Evolutionary conservation across 2,888 invertebrate genomes (phyloP), one percentile per base, ranked within the genome.

Genomic region (Amiota mariae): DNA sequence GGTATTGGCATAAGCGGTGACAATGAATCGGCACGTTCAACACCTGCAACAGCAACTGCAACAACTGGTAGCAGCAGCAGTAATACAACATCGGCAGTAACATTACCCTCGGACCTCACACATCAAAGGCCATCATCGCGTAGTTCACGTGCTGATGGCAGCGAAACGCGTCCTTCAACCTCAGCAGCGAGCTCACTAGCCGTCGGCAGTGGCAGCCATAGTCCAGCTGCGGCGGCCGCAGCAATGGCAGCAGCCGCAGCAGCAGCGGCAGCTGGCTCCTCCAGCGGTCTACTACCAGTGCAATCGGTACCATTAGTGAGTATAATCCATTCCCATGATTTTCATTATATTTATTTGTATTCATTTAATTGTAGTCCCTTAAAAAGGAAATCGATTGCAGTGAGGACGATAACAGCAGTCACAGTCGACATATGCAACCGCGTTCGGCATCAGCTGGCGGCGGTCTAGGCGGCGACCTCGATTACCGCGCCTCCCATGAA

Each of bases 271-370:
- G 74, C 78, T 9, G 76, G 74, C 24, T 72, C 77, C 61, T 66
- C 71, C 18, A 77, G 76, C 66, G 95, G 95, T 78, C 91, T 96
- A 87, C 95, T 95, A 74, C 96, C 96, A 75, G 95, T 96, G 84
- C 96, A 96, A 91, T 94, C 95, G 93, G 96, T 95, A 90, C 96
- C 96, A 89, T 92, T 96, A 92, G 96, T 96, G 91, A 93, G 93
- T 82, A 0, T 1, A 51, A 12, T 48, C 64, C 24, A 15, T 70
- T 56, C 63, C 48, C 13, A 36, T 46, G 12, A 11, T 36, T 63
- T 11, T 24, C 46, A 13, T n/a, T 59, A 11, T 6, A 18, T 59
- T 20, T 59, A 18, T 15, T 24, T 24, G 3, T 8, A 9, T 59
- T 15, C 0, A 8, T 59, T 74, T 74, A 77, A 15, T 81, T 81